These are phyloP conservation scores for Lasioglossum figueresi DNA, from an alignment of 2,888 invertebrate genomes.

Conservation along the genomic window DNA sequence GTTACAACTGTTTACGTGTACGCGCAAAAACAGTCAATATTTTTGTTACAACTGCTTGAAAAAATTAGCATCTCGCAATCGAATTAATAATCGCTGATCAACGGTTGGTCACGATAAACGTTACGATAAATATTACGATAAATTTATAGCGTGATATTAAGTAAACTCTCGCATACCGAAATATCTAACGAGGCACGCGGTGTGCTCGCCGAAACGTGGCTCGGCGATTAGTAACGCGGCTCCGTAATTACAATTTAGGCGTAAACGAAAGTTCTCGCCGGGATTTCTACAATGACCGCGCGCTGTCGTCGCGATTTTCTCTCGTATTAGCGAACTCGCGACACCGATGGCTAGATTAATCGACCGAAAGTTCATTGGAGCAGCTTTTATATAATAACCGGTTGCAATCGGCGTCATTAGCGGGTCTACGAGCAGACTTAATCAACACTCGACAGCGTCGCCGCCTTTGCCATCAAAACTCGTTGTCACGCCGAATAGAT, in stretches of 20 bases:
- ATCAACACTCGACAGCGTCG: conserved; percentile 51
- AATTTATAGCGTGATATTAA: background rate
- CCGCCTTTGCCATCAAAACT: conserved; percentile 36
- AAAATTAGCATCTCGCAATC: no score
- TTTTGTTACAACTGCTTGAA: background rate
- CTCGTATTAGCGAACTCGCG: conserved; percentile 21
- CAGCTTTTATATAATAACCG: conserved; percentile 55
- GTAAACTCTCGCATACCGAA: background rate
- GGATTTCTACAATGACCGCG: conserved; percentile 4
- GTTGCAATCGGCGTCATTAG: conserved; percentile 50
- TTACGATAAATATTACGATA: no score
- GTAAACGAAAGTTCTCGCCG: conserved; percentile 18
- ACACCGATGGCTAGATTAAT: conserved; percentile 15
- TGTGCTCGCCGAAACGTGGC: conserved; percentile 35
- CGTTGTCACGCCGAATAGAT: conserved; percentile 10
- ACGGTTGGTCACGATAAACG: background rate
- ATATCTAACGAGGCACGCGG: background rate
- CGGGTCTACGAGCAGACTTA: conserved; percentile 32
- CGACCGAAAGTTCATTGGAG: conserved; percentile 37
- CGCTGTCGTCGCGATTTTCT: conserved; percentile 29
- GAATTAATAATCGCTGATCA: background rate
- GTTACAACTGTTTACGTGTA: background rate
- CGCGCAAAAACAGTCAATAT: background rate
- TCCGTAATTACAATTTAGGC: background rate
- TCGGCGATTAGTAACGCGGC: conserved; percentile 31